A percentile compares a stretch with the other conserved stretches of the same genome.
Evolutionary conservation across 2,888 invertebrate species (phyloP).

Genomic region (Mayetiola destructor): DNA sequence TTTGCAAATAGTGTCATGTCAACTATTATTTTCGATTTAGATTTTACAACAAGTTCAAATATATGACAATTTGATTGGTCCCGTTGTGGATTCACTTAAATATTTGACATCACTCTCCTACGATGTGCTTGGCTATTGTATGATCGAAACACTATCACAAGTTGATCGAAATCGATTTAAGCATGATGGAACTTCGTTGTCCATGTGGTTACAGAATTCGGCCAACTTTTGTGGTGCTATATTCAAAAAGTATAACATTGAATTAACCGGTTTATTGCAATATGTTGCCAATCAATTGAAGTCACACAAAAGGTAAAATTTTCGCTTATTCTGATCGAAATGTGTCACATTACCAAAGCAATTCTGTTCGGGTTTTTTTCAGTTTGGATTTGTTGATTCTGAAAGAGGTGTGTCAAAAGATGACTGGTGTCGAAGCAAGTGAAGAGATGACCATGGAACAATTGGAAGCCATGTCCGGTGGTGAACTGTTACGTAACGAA

Average conservation of each 20-base stretch:
- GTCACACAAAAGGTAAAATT: conserved; percentile 71
- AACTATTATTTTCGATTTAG: conserved; percentile 28
- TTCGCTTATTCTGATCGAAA: conserved; percentile 12
- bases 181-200: conserved; percentile 80
- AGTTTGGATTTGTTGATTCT: conserved; percentile 82
- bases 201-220: conserved; percentile 86
- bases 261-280: conserved; percentile 86
- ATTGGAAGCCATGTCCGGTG: conserved; percentile 91
- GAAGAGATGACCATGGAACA: conserved; percentile 95
- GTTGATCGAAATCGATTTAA: conserved; percentile 65
- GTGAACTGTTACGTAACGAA: conserved; percentile 87
- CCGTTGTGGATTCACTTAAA: conserved; percentile 95
- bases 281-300: conserved; percentile 96
- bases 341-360: not conserved
- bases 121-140: conserved; percentile 89
- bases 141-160: conserved; percentile 79
- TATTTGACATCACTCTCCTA: conserved; percentile 89
- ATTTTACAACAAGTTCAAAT: conserved; percentile 70
- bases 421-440: conserved; percentile 96
- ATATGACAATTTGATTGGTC: conserved; percentile 86
- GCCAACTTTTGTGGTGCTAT: conserved; percentile 92
- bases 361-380: conserved; percentile 24
- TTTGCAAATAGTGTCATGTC: not conserved
- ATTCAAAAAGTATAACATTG: conserved; percentile 94
- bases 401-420: conserved; percentile 96